These are phyloP conservation scores for Spinus olivaceus DNA, from an alignment of 2,797 vertebrate species.

Conservation along the genomic window DNA sequence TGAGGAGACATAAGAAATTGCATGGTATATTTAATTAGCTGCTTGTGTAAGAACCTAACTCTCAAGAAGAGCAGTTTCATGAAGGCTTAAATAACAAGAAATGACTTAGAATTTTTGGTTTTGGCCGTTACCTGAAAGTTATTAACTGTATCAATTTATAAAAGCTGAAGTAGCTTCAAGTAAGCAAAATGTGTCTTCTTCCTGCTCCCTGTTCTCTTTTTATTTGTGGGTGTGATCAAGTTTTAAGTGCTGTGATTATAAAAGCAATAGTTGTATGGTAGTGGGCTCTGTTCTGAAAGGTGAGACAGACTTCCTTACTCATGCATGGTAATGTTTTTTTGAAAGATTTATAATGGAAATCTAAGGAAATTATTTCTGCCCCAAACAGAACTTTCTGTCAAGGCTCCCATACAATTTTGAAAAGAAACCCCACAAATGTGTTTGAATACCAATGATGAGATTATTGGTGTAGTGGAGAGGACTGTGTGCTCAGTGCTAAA, in stretches of 20 bases:
- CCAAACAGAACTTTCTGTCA: neutral
- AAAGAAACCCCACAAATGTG: neutral
- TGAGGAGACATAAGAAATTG: neutral
- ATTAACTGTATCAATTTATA: neutral
- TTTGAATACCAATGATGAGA: neutral
- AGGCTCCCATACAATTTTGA: conserved; percentile 23
- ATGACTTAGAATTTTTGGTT: neutral
- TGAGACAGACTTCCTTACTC: neutral
- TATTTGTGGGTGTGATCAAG: neutral
- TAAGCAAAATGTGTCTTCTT: neutral
- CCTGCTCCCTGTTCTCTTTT: neutral
- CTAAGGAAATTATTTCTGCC: conserved; percentile 14
- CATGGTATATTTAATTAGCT: neutral
- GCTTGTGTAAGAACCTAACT: neutral
- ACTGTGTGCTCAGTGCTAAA: neutral
- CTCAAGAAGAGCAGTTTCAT: neutral
- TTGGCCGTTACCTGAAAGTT: neutral
- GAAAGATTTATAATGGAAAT: neutral
- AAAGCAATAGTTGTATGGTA: neutral
- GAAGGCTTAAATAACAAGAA: neutral
- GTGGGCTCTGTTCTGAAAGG: neutral
- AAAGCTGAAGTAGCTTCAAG: neutral
- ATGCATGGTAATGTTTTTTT: neutral
- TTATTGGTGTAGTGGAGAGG: neutral
- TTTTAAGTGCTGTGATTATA: neutral